phyloP scores from a whole-genome alignment of 2,888 invertebrate genomes.

The Gasteruption jaculator region DNA sequence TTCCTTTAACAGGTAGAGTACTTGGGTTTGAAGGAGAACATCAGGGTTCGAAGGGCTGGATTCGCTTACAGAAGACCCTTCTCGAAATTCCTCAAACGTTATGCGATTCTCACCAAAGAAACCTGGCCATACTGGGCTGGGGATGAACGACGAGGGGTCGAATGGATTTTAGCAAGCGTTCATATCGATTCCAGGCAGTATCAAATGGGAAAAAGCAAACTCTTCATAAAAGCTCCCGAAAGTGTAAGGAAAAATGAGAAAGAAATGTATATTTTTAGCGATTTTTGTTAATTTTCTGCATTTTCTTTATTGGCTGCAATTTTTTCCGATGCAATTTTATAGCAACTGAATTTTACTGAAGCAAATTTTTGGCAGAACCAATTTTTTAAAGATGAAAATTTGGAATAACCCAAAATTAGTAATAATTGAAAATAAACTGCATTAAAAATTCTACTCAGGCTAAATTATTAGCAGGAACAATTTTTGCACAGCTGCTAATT shows the following conservation, averaged over 20 bases:
- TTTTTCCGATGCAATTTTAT: too few relatives aligned
- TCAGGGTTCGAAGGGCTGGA: slow-evolving; percentile 64
- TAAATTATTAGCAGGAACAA: too few relatives aligned
- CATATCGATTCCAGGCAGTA: slow-evolving; percentile 61
- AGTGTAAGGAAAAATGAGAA: slow-evolving; percentile 51
- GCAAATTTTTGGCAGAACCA: too few relatives aligned
- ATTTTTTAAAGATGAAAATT: too few relatives aligned
- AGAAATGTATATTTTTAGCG: background rate
- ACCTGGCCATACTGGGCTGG: slow-evolving; percentile 61
- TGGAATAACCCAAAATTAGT: too few relatives aligned
- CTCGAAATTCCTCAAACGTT: slow-evolving; percentile 61
- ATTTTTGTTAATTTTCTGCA: too few relatives aligned
- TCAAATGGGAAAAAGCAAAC: slow-evolving; percentile 63
- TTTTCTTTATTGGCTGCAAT: too few relatives aligned
- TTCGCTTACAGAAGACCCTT: slow-evolving; percentile 64
- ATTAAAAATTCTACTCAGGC: too few relatives aligned
- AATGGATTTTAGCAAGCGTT: slow-evolving; percentile 57
- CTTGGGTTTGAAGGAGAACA: slow-evolving; percentile 65
- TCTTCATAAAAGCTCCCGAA: slow-evolving; percentile 66
- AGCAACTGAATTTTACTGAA: too few relatives aligned
- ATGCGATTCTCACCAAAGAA: slow-evolving; percentile 62
- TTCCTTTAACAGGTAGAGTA: slow-evolving; percentile 60
- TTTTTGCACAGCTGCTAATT: too few relatives aligned
- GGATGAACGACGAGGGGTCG: slow-evolving; percentile 55
- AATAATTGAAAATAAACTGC: too few relatives aligned